Conservation (phyloP, 2,888 invertebrate species). For the Hyppa rectilinea region DNA sequence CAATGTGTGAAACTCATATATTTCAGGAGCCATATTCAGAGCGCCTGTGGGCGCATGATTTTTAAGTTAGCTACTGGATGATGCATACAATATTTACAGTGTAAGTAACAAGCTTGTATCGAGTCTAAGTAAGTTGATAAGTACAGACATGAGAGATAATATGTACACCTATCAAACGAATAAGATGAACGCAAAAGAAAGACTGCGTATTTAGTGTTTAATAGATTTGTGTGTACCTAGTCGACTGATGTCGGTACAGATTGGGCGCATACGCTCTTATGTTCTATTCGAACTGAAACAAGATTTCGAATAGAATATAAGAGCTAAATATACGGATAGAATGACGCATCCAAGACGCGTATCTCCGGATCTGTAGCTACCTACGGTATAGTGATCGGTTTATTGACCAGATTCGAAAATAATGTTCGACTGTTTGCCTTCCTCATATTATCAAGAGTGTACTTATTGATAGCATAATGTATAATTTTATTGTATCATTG, state of each 20-base stretch:
- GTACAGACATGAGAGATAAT: neutral
- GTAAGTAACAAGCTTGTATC: neutral
- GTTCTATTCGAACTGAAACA: too few relatives aligned
- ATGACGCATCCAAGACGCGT: too few relatives aligned
- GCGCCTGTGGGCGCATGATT: neutral
- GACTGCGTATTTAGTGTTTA: neutral
- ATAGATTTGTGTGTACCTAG: neutral
- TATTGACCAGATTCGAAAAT: neutral
- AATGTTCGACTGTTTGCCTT: neutral
- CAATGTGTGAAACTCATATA: constrained; percentile 24
- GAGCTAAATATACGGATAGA: too few relatives aligned
- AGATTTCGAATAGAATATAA: too few relatives aligned
- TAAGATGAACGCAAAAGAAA: constrained; percentile 18
- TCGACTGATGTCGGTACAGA: neutral
- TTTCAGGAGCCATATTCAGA: neutral
- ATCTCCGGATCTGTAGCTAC: neutral
- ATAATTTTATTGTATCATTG: constrained; percentile 39
- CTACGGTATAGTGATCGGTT: neutral
- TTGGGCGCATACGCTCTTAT: neutral
- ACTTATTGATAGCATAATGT: constrained; percentile 18
- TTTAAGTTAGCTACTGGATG: neutral
- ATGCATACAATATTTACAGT: constrained; percentile 4
- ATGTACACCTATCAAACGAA: neutral
- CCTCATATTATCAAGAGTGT: neutral
- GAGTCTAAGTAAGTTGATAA: constrained; percentile 4